A percentile compares a stretch with the other conserved stretches of the same genome.
phyloP scores from a whole-genome alignment of 2,113 vertebrate species.

The Tachuris rubrigastra region DNA sequence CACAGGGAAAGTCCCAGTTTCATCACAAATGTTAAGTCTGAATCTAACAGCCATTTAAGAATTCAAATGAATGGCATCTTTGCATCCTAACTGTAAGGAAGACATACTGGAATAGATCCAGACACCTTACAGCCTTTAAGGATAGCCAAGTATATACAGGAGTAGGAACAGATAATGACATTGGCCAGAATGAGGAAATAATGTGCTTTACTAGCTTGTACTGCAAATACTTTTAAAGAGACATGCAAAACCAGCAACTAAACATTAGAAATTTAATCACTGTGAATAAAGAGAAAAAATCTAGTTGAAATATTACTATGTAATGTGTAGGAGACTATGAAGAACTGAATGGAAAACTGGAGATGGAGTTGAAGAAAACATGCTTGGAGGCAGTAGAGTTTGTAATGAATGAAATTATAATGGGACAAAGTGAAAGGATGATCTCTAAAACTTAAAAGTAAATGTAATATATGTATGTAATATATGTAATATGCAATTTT shows the following conservation, averaged over 20 bases:
- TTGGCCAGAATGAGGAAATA: background rate
- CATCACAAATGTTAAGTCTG: background rate
- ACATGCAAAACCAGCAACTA: background rate
- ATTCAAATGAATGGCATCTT: background rate
- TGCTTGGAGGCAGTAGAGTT: background rate
- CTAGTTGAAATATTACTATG: background rate
- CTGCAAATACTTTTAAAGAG: background rate
- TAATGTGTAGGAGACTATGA: background rate
- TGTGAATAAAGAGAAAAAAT: background rate
- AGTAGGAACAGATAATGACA: background rate
- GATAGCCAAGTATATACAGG: background rate
- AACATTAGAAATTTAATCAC: background rate
- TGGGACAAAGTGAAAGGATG: background rate
- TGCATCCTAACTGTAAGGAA: background rate
- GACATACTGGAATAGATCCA: background rate
- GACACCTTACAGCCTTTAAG: background rate
- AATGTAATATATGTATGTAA: no score
- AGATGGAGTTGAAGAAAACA: background rate
- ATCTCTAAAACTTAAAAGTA: background rate
- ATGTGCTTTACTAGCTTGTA: background rate
- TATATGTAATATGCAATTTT: background rate
- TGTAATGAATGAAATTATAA: background rate
- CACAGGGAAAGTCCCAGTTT: background rate
- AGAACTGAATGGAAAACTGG: background rate
- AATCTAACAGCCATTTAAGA: background rate